These are phyloP conservation scores for Drosophila littoralis DNA, from an alignment of 1,140 invertebrate species.

Conservation along the genomic window DNA sequence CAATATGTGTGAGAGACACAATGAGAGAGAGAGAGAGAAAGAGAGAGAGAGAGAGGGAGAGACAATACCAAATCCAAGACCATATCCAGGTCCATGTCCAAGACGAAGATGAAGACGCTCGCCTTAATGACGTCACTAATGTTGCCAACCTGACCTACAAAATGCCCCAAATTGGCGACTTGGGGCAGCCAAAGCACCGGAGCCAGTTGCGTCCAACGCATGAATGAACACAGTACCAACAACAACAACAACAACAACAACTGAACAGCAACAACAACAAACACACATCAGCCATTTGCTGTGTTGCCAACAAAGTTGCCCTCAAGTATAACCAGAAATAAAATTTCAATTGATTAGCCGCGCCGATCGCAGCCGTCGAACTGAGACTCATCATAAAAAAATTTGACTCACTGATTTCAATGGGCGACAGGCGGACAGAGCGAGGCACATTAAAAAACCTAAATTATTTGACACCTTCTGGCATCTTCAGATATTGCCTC, in stretches of 20 bases:
- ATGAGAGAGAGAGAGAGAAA: not conserved
- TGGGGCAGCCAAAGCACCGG: slow-evolving; percentile 12
- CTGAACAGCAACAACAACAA: slow-evolving; percentile 14
- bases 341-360: slow-evolving; percentile 49
- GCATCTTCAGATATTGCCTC: not conserved
- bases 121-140: slow-evolving; percentile 62
- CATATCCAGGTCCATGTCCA: not conserved
- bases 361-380: slow-evolving; percentile 15
- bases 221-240: slow-evolving; percentile 30
- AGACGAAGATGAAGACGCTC: slow-evolving; percentile 7
- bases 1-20: not conserved
- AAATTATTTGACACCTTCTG: slow-evolving; percentile 29
- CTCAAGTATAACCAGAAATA: slow-evolving; percentile 45
- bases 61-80: slow-evolving; percentile 2
- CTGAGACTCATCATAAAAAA: slow-evolving; percentile 45
- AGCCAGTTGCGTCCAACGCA: slow-evolving; percentile 22
- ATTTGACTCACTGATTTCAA: slow-evolving; percentile 47
- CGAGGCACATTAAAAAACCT: slow-evolving; percentile 21
- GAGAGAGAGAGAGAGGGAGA: not conserved
- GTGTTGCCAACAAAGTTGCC: slow-evolving; percentile 41
- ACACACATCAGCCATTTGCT: slow-evolving; percentile 8
- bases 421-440: not conserved
- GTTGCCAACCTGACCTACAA: slow-evolving; percentile 59
- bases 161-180: slow-evolving; percentile 38
- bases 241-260: slow-evolving; percentile 16